Conservation (phyloP, 2,888 invertebrate genomes). For the Diploptera punctata region DNA sequence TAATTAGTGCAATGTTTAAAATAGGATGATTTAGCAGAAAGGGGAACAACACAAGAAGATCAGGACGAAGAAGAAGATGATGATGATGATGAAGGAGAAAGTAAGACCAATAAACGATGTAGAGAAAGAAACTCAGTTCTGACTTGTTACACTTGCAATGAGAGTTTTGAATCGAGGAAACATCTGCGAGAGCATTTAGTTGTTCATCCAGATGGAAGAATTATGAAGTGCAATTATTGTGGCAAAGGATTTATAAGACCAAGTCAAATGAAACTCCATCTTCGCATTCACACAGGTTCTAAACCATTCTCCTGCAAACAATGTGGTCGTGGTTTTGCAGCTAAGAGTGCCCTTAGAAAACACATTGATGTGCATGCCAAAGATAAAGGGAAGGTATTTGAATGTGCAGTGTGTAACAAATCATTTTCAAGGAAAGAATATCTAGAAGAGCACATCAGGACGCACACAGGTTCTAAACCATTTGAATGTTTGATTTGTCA, state of each 20-base stretch:
- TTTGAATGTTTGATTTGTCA: slow-evolving; percentile 40
- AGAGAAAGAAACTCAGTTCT: neutral
- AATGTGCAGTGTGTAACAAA: slow-evolving; percentile 45
- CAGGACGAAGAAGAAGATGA: neutral
- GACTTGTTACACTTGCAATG: slow-evolving; percentile 37
- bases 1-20: too few relatives aligned
- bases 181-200: slow-evolving; percentile 34
- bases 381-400: slow-evolving; percentile 42
- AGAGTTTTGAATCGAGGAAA: slow-evolving; percentile 25
- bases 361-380: slow-evolving; percentile 43
- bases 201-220: slow-evolving; percentile 37
- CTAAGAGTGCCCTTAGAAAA: slow-evolving; percentile 45
- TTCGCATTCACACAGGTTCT: slow-evolving; percentile 37
- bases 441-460: slow-evolving; percentile 44
- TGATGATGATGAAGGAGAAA: neutral
- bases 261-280: slow-evolving; percentile 38
- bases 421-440: slow-evolving; percentile 45
- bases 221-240: slow-evolving; percentile 39
- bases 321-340: slow-evolving; percentile 45
- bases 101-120: neutral
- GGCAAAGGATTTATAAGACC: slow-evolving; percentile 34
- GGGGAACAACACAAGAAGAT: neutral
- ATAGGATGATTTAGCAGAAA: neutral
- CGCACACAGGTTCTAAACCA: slow-evolving; percentile 47
- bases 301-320: slow-evolving; percentile 38